Evolutionary conservation across 2,888 invertebrate genomes (phyloP), one percentile per base, ranked within the genome.

Genomic region (Apocheima hispidaria): DNA sequence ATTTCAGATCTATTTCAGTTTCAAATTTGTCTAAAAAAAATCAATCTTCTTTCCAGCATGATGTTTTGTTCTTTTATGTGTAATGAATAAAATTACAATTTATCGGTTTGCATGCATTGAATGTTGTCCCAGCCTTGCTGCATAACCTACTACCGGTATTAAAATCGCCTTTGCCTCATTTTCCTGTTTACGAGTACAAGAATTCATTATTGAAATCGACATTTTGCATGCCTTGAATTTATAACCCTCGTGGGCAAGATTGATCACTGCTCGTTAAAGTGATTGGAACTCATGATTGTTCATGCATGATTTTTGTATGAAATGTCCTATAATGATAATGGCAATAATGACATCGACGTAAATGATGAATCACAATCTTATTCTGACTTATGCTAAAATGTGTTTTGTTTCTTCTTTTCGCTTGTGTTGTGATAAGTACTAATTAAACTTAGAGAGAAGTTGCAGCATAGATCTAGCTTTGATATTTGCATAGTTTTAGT

Each of bases 201-300:
- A 2, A 36, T 18, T 18, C 38, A 18, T 60, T 60, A 58, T 60
- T n/a, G 9, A 7, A 44, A 26, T 44, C 10, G 14, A 16, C 26
- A 46, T 43, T 41, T 44, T 52, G 33, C 21, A 44, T 4, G 16
- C 10, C 14, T 43, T 52, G 38, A 20, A 33, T 46, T 54, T 54
- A 50, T 38, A 4, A 10, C 30, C 28, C 38, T 52, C 38, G 28
- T 58, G 35, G 44, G 10, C 14, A 38, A 51, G 38, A 51, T 43
- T 68, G 57, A 62, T 65, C 64, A 66, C 70, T 44, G 51, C 58
- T 66, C 54, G 26, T 56, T 56, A 41, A 26, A 23, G 18, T 41
- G 63, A 70, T 63, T 62, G 53, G 57, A 52, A 43, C 18, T 33
- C 40, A 49, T 49, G 33, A 41, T 33, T 35, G 2, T 55, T 36